Base-by-base conservation (phyloP, 2,797 vertebrate genomes). In the Calcarius lapponicus region DNA sequence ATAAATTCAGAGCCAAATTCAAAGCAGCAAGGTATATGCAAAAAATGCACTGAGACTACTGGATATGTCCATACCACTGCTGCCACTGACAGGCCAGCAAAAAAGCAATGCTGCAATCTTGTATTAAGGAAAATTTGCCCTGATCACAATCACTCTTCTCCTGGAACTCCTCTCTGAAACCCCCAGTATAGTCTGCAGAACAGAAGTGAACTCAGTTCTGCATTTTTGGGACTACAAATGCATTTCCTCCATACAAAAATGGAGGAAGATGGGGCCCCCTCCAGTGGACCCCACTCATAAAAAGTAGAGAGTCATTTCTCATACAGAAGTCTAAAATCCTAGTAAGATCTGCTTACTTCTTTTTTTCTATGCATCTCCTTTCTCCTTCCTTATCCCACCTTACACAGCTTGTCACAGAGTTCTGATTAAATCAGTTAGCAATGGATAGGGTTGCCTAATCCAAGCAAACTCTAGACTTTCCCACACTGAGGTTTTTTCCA, bases 401-500 rank as follows among this genome's bases (percentile, higher is more conserved):
- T 40, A 88, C 82, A n/a, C 31, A 65, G 73, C 51, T 81, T 88
- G 69, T 60, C 76, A 80, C 56, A 66, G 75, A 72, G 66, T 19
- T 79, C 71, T 48, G 57, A 88, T 78, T 82, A 72, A 29, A 95
- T 93, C 91, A 88, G 75, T 34, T 66, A 82, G 67, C 74, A 92
- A 79, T 26, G 20, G 91, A 88, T 75, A 92, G 71, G 29, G 76
- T 96, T 95, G 94, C 91, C 64, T 94, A 92, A 93, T 42, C 69
- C 60, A 91, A 66, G 36, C 48, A 96, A 80, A 86, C 61, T 56
- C 53, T 38, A 73, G 26, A 50, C 72, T 92, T 90, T 95, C 88
- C 74, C 88, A 72, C 64, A 93, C 31, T n/a, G 76, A 86, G 61
- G 48, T 82, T 85, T 78, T 43, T 80, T 84, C 67, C n/a, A 80